Base-by-base conservation (phyloP, 2,797 vertebrate genomes). In the Lithobates pipiens region DNA sequence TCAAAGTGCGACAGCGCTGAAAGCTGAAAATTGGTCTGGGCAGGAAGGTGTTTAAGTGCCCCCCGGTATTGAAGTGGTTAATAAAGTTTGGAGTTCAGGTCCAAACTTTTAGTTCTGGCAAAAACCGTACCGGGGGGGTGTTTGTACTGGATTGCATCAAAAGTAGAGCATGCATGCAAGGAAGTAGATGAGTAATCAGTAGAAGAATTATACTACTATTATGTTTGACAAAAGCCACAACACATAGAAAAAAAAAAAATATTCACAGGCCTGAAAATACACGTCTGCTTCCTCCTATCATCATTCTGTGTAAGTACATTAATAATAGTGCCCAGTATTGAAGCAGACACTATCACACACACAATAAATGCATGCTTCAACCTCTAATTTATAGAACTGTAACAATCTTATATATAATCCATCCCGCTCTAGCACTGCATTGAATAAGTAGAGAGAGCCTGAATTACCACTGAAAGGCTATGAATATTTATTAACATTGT, bases 401-500 rank as follows among this genome's bases (percentile, higher is more conserved):
- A 71, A 77, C 69, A 18, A 44, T 65, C 79, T 82, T 77, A 82
- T 74, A 73, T 86, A 86, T 77, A 86, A 82, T 86, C 80, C 54
- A 82, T 86, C 39, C n/a, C 63, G 3, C n/a, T 76, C 65, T 10
- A 81, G 39, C 70, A 61, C 54, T 54, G 71, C 85, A 86, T 82
- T 78, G 65, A 77, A 75, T 77, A 46, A 76, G 73, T 57, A 72
- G 13, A 65, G 50, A 77, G 74, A 81, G 79, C 39, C 36, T 72
- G 77, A 86, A 86, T 86, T 44, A 71, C 42, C 71, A 71, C 32
- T 75, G 42, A 80, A 84, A 42, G 42, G 61, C 32, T 25, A 74
- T 87, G 80, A 87, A 87, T 87, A 87, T 83, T 87, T 83, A 87
- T 84, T 79, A 87, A 76, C 76, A 79, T 83, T 69, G 69, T 67